phyloP scores from a whole-genome alignment of 1,140 invertebrate species.

The Drosophila micromelanica region DNA sequence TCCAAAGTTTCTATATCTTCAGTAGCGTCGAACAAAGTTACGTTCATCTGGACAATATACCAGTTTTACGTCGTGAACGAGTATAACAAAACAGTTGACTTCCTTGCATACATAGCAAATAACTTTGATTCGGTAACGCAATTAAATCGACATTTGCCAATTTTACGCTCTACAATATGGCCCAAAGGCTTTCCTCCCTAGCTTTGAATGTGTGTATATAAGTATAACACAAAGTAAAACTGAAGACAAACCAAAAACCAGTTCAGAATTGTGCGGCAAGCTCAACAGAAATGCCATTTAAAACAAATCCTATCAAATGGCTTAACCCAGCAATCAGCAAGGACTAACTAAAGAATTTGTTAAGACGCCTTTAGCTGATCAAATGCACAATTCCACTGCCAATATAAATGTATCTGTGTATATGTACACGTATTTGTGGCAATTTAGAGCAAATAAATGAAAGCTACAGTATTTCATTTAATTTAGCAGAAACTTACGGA shows the following conservation, averaged over 20 bases:
- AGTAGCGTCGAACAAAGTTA: no score
- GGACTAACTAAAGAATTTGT: constrained; percentile 14
- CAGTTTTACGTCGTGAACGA: no score
- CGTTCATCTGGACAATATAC: no score
- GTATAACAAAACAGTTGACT: background rate
- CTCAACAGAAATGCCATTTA: constrained; percentile 18
- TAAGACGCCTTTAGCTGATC: constrained; percentile 9
- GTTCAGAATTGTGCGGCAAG: background rate
- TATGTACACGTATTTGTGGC: constrained; percentile 11
- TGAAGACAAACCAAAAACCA: background rate
- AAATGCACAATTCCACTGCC: constrained; percentile 19
- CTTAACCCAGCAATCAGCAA: constrained; percentile 20
- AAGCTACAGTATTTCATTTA: constrained; percentile 38
- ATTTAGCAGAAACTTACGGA: constrained; percentile 44
- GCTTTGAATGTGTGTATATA: background rate
- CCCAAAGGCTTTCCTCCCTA: background rate
- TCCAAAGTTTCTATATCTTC: no score
- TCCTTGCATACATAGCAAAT: background rate
- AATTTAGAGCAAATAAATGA: constrained; percentile 26
- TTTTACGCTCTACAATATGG: background rate
- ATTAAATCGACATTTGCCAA: background rate
- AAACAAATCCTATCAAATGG: constrained; percentile 23
- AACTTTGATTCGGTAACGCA: background rate
- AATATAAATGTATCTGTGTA: background rate
- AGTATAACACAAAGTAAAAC: background rate